Conservation (phyloP, 1,140 invertebrate genomes). For the Argopecten irradians region DNA sequence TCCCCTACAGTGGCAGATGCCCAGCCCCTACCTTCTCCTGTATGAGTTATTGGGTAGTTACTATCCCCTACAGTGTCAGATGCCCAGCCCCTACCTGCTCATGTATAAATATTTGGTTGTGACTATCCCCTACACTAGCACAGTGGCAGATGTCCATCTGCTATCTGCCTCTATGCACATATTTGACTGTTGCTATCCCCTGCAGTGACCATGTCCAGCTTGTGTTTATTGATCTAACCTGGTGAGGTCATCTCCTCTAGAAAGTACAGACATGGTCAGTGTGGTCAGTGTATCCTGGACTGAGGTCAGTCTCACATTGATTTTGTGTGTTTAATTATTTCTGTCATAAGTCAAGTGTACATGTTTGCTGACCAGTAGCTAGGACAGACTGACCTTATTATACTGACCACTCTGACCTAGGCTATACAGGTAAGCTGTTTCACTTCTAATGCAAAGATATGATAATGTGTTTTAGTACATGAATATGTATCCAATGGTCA, state of each 20-base stretch:
- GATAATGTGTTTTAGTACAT: too few species aligned
- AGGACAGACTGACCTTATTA: neutral
- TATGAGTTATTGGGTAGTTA: neutral
- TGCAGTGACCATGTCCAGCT: neutral
- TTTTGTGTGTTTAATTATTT: slow-evolving; percentile 8
- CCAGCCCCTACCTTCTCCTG: neutral
- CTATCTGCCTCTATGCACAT: neutral
- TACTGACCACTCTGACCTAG: neutral
- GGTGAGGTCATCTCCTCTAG: neutral
- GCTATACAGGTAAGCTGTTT: neutral
- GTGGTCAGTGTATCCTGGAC: neutral
- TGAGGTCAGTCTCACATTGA: neutral
- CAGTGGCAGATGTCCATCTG: neutral
- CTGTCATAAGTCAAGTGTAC: neutral
- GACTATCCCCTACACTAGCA: neutral
- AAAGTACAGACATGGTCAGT: slow-evolving; percentile 21
- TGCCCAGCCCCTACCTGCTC: neutral
- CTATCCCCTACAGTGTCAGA: neutral
- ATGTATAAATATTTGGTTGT: neutral
- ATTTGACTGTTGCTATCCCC: neutral
- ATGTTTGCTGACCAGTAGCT: neutral
- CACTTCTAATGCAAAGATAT: too few species aligned
- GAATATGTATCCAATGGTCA: too few species aligned
- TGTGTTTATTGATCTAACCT: slow-evolving; percentile 22
- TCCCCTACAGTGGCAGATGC: neutral